Percentiles rank a stretch among this genome's conserved stretches.
These are phyloP conservation scores for Vannuccia rotundouncinata DNA, from an alignment of 2,888 invertebrate genomes.

Conservation along the genomic window DNA sequence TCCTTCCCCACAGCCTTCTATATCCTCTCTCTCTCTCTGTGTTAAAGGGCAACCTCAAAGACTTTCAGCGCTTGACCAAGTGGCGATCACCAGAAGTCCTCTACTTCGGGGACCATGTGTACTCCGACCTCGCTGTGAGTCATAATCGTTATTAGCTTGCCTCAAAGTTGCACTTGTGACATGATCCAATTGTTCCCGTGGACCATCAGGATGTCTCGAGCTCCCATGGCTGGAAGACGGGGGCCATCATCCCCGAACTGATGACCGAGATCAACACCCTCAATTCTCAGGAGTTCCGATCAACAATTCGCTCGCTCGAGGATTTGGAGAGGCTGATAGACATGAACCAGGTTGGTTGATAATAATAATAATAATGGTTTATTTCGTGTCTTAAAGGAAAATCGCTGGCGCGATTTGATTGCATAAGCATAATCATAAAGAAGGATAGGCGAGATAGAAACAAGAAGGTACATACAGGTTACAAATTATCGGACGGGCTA, in stretches of 20 bases:
- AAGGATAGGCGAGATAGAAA: no score
- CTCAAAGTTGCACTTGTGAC: background rate
- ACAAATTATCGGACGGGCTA: no score
- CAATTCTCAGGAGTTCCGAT: conserved; percentile 72
- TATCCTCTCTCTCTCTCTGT: no score
- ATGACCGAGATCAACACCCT: conserved; percentile 83
- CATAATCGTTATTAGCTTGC: background rate
- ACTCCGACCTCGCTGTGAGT: conserved; percentile 76
- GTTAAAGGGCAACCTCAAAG: conserved; percentile 77
- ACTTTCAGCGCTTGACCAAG: conserved; percentile 80
- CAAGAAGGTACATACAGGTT: no score
- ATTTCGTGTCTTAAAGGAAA: no score
- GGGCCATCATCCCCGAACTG: conserved; percentile 89
- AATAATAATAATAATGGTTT: no score
- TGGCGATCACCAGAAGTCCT: conserved; percentile 84
- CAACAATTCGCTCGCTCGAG: conserved; percentile 74
- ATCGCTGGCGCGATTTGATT: no score
- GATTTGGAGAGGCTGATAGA: conserved; percentile 82
- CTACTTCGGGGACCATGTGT: conserved; percentile 96
- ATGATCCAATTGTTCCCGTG: background rate
- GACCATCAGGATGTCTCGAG: conserved; percentile 79
- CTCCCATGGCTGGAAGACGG: conserved; percentile 93
- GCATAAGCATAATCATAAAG: no score
- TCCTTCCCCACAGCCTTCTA: no score
- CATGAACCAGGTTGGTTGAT: conserved; percentile 73